Evolutionary conservation across 2,797 vertebrate species (phyloP).

Genomic region (Diplodus sargus): DNA sequence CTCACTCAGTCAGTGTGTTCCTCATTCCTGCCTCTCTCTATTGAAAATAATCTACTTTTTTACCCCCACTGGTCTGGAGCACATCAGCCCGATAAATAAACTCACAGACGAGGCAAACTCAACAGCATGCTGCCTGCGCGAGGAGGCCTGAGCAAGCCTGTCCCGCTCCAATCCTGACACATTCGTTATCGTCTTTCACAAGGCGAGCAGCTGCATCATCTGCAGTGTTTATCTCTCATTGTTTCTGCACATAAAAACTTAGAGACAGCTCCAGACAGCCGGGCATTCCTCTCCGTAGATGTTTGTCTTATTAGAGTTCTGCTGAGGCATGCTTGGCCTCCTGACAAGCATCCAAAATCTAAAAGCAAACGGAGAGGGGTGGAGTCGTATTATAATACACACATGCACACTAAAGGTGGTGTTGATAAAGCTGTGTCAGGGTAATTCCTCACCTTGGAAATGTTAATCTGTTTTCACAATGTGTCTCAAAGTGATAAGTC

Average conservation of each 20-base stretch:
- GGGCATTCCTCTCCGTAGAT: constrained; percentile 68
- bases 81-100: constrained; percentile 43
- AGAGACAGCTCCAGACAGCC: constrained; percentile 46
- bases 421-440: constrained; percentile 61
- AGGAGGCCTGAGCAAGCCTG: constrained; percentile 16
- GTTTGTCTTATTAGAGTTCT: constrained; percentile 65
- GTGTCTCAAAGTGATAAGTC: constrained; percentile 49
- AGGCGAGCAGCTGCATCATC: constrained; percentile 46
- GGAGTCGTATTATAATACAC: constrained; percentile 39
- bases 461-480: constrained; percentile 62
- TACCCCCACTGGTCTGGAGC: constrained; percentile 43
- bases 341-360: constrained; percentile 54
- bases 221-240: constrained; percentile 38
- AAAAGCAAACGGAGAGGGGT: constrained; percentile 40
- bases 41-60: constrained; percentile 66
- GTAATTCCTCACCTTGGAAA: constrained; percentile 59
- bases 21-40: constrained; percentile 55
- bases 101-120: constrained; percentile 28
- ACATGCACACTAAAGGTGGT: constrained; percentile 32
- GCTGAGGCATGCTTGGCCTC: constrained; percentile 67
- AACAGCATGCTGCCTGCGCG: constrained; percentile 16
- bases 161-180: constrained; percentile 20
- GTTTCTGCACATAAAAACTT: constrained; percentile 33
- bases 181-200: constrained; percentile 19
- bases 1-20: constrained; percentile 63